Percentiles rank a stretch among this genome's conserved stretches.
phyloP scores from a whole-genome alignment of 2,797 vertebrate genomes.

The Argyrosomus regius region DNA sequence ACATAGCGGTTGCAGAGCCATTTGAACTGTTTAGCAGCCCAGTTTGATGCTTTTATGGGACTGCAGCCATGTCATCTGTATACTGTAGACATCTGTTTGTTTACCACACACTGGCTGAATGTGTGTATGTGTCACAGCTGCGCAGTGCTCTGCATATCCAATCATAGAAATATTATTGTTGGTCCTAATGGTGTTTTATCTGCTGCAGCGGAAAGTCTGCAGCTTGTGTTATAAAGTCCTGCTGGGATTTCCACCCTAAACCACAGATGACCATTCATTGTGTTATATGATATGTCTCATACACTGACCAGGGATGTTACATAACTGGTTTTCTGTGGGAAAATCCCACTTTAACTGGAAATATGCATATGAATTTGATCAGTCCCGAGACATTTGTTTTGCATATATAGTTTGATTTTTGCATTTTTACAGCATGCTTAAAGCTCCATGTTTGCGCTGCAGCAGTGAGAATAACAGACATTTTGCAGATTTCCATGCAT shows the following conservation, averaged over 20 bases:
- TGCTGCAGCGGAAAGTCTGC: neutral
- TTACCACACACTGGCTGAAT: neutral
- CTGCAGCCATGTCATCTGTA: neutral
- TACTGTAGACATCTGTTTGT: neutral
- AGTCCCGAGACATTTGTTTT: neutral
- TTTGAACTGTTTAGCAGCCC: neutral
- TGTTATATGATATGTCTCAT: slow-evolving; percentile 27
- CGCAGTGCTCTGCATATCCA: neutral
- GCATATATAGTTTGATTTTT: too few species aligned
- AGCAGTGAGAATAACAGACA: neutral
- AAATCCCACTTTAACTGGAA: slow-evolving; percentile 30
- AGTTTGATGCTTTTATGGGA: neutral
- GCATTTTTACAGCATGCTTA: neutral
- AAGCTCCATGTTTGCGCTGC: neutral
- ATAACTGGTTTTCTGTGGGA: slow-evolving; percentile 13
- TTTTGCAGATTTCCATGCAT: slow-evolving; percentile 2
- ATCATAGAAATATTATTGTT: slow-evolving; percentile 1
- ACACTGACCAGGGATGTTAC: slow-evolving; percentile 35
- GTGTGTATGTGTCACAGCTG: neutral
- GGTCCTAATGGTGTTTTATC: neutral
- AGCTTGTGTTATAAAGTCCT: neutral
- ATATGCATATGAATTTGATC: too few species aligned
- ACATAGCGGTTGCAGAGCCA: neutral
- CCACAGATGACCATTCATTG: slow-evolving; percentile 15
- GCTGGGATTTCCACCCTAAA: slow-evolving; percentile 15